A percentile compares a stretch with the other conserved stretches of the same genome.
Conservation (phyloP, 2,888 invertebrate species). For the Zele albiditarsus region DNA sequence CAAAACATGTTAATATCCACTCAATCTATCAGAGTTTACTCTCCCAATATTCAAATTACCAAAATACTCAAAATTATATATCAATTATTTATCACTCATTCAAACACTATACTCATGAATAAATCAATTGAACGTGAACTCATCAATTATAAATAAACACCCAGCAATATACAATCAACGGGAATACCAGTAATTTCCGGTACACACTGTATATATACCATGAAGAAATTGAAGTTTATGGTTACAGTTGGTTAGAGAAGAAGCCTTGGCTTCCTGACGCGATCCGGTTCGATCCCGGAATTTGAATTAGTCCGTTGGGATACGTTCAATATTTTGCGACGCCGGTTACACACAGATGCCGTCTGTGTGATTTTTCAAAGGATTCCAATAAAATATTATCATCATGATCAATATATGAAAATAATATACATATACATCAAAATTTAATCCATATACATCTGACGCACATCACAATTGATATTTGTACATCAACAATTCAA, state of each 20-base stretch:
- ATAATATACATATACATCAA: not conserved
- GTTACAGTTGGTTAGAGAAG: not conserved
- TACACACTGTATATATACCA: too few species aligned
- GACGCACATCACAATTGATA: not conserved
- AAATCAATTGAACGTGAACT: too few species aligned
- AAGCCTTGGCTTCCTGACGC: slow-evolving; percentile 7
- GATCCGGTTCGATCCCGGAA: slow-evolving; percentile 14
- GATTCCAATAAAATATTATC: not conserved
- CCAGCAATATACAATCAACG: not conserved
- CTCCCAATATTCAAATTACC: too few species aligned
- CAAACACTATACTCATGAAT: too few species aligned
- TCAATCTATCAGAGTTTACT: too few species aligned
- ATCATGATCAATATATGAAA: not conserved
- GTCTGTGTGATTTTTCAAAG: not conserved
- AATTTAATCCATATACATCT: not conserved
- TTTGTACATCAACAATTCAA: too few species aligned
- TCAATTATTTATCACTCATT: too few species aligned
- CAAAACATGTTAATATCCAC: too few species aligned
- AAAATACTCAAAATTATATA: too few species aligned
- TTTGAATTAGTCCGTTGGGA: slow-evolving; percentile 24
- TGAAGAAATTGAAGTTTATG: not conserved
- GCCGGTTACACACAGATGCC: slow-evolving; percentile 3
- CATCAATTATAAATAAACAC: not conserved
- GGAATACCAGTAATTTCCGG: not conserved
- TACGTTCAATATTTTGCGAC: slow-evolving; percentile 21